A percentile compares a stretch with the other conserved stretches of the same genome.
Evolutionary conservation across 2,888 invertebrate genomes (phyloP).

Genomic region (Rosalia funebris): DNA sequence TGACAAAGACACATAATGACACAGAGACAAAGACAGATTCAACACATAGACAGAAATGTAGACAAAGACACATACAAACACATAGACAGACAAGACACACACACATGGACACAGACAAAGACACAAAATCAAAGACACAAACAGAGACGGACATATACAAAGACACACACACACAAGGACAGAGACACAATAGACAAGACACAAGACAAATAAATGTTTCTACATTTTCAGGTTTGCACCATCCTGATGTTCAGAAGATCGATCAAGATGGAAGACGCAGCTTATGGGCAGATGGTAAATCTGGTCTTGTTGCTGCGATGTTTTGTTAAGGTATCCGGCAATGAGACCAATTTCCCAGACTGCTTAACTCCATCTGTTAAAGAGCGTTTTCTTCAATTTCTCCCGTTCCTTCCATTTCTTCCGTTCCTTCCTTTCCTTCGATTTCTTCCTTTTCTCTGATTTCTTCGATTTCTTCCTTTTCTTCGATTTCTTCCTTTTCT

Average conservation of each 20-base stretch:
- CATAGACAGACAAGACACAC: background rate
- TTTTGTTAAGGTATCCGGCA: too few species aligned
- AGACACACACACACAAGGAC: background rate
- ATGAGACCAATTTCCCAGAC: too few species aligned
- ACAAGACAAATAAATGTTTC: background rate
- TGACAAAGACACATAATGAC: background rate
- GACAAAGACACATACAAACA: constrained; percentile 17
- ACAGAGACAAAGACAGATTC: background rate
- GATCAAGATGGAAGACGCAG: background rate
- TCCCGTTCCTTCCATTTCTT: background rate
- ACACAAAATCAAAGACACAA: background rate
- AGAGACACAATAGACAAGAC: background rate
- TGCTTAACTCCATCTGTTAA: too few species aligned
- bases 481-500: background rate
- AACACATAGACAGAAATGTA: constrained; percentile 9
- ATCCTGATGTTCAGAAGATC: too few species aligned
- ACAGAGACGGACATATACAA: background rate
- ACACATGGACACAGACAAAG: background rate
- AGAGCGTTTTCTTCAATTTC: too few species aligned
- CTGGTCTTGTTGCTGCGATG: too few species aligned
- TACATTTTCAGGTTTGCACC: too few species aligned
- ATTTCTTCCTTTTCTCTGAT: background rate
- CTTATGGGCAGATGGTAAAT: too few species aligned
- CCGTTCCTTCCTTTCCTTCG: background rate
- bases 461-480: background rate